These are phyloP conservation scores for Sialis fuliginosa DNA, from an alignment of 2,888 invertebrate species.

Conservation along the genomic window DNA sequence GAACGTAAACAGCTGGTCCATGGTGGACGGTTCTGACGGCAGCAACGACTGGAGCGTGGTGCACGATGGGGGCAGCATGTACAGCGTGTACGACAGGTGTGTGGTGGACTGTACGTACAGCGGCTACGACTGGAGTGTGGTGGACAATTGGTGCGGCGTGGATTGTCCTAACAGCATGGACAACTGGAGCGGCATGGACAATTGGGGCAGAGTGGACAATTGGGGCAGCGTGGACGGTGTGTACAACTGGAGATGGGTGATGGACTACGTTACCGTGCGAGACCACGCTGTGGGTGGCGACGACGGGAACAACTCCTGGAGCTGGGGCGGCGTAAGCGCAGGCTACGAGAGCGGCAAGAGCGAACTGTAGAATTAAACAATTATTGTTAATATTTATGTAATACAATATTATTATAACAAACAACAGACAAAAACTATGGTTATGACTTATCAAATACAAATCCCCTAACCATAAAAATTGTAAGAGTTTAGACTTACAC, in stretches of 20 bases:
- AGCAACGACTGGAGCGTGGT: conserved; percentile 17
- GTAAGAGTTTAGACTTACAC: too few relatives aligned
- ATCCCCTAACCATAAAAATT: too few relatives aligned
- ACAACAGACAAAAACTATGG: too few relatives aligned
- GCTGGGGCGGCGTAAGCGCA: conserved; percentile 12
- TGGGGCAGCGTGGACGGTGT: conserved; percentile 10
- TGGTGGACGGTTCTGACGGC: conserved; percentile 12
- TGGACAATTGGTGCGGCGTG: conserved; percentile 7
- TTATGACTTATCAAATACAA: too few relatives aligned
- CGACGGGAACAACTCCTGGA: conserved; percentile 14
- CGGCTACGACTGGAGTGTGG: conserved; percentile 13
- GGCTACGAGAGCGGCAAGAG: conserved; percentile 24
- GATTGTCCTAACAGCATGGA: too few relatives aligned
- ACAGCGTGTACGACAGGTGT: conserved; percentile 10
- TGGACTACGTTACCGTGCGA: conserved; percentile 12
- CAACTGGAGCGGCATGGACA: conserved; percentile 18
- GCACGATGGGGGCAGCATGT: conserved; percentile 18
- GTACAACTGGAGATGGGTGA: conserved; percentile 14
- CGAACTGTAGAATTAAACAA: conserved; percentile 23
- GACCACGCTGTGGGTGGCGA: conserved; percentile 14
- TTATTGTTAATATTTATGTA: too few relatives aligned
- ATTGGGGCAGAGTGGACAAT: conserved; percentile 15
- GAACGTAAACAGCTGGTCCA: conserved; percentile 11
- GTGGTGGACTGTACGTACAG: conserved; percentile 8
- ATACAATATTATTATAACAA: too few relatives aligned